These are phyloP conservation scores for Pseudomyrmex cubaensis DNA, from an alignment of 1,140 invertebrate genomes.

Conservation along the genomic window DNA sequence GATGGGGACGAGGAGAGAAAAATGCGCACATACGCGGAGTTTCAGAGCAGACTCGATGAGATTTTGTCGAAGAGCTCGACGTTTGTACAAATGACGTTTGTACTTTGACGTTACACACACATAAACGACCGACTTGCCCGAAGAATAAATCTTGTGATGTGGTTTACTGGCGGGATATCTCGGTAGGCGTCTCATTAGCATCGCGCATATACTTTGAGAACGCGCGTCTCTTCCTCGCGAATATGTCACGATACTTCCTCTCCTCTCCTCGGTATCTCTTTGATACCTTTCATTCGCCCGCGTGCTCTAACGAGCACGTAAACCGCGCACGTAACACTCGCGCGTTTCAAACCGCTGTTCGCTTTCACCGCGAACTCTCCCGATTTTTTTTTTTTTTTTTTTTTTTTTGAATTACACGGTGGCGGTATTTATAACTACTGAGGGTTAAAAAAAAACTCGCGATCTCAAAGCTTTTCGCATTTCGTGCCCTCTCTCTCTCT, in stretches of 20 bases:
- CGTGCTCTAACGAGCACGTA: not conserved
- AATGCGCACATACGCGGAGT: not conserved
- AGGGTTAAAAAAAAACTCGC: too few species aligned
- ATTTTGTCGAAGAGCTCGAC: not conserved
- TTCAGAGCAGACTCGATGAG: not conserved
- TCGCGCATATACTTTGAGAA: not conserved
- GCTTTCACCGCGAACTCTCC: not conserved
- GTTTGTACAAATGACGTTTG: too few species aligned
- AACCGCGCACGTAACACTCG: too few species aligned
- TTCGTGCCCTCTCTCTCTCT: too few species aligned
- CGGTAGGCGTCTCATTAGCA: conserved; percentile 36
- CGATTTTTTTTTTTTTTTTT: not conserved
- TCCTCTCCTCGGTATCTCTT: too few species aligned
- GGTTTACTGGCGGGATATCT: not conserved
- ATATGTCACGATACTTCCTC: not conserved
- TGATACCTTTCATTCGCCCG: too few species aligned
- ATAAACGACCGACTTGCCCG: not conserved
- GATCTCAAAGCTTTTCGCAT: too few species aligned
- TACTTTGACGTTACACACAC: not conserved
- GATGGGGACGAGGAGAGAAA: not conserved
- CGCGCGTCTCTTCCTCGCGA: not conserved
- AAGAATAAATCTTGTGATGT: conserved; percentile 11
- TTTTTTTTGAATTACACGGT: too few species aligned
- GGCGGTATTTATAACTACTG: not conserved
- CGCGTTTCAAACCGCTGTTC: too few species aligned